phyloP scores from a whole-genome alignment of 2,888 invertebrate species.

The Macrosoma leucophasiata region DNA sequence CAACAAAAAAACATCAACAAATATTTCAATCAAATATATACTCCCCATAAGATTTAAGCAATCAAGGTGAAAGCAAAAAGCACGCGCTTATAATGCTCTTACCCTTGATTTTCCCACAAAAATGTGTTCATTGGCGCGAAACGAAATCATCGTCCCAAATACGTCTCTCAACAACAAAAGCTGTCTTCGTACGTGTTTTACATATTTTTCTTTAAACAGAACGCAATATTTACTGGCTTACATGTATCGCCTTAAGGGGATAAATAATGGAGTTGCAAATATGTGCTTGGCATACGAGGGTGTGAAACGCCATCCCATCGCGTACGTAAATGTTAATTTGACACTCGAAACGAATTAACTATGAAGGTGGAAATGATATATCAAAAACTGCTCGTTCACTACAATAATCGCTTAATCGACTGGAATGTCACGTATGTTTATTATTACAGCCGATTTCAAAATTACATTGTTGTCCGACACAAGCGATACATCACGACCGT shows the following conservation, averaged over 20 bases:
- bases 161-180: conserved; percentile 62
- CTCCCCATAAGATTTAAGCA: conserved; percentile 39
- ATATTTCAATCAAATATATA: too few relatives aligned
- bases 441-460: conserved; percentile 27
- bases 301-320: conserved; percentile 33
- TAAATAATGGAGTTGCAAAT: conserved; percentile 57
- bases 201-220: conserved; percentile 61
- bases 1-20: too few relatives aligned
- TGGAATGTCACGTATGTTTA: conserved; percentile 25
- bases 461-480: conserved; percentile 28
- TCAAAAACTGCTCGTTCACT: conserved; percentile 6
- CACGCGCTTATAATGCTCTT: conserved; percentile 54
- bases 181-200: conserved; percentile 53
- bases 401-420: conserved; percentile 25
- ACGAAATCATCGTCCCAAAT: conserved; percentile 62
- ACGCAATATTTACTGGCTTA: conserved; percentile 52
- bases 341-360: conserved; percentile 17
- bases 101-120: conserved; percentile 55
- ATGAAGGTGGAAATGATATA: conserved; percentile 7
- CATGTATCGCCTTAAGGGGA: conserved; percentile 53
- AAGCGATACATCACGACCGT: conserved; percentile 35
- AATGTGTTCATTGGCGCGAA: conserved; percentile 64
- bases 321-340: conserved; percentile 29
- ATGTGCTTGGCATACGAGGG: conserved; percentile 44
- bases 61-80: conserved; percentile 47